Percentiles rank a stretch among this genome's conserved stretches.
Evolutionary conservation across 2,888 invertebrate species (phyloP).

Genomic region (Temnothorax rugatulus): DNA sequence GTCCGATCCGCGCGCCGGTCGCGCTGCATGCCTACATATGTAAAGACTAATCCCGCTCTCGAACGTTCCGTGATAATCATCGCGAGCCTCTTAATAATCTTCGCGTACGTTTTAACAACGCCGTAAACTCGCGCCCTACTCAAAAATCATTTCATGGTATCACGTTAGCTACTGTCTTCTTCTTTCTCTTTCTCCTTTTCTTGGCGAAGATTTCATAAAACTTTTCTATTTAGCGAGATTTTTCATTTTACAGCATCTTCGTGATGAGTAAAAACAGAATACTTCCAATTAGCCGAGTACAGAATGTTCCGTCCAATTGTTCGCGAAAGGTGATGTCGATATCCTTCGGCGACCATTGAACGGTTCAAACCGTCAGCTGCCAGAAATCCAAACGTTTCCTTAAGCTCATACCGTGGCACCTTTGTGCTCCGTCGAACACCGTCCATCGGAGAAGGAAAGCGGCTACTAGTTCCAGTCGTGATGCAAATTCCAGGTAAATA

Average conservation of each 20-base stretch:
- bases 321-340: slow-evolving; percentile 17
- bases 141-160: slow-evolving; percentile 13
- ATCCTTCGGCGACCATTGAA: slow-evolving; percentile 24
- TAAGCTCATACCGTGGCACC: slow-evolving; percentile 43
- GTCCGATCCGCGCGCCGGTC: slow-evolving; percentile 44
- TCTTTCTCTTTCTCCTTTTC: not conserved
- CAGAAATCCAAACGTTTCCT: slow-evolving; percentile 68
- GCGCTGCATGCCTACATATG: slow-evolving; percentile 15
- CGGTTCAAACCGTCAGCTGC: slow-evolving; percentile 61
- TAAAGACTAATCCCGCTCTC: not conserved
- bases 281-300: not conserved
- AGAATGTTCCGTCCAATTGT: slow-evolving; percentile 4
- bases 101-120: slow-evolving; percentile 6
- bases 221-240: not conserved
- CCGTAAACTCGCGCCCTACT: not conserved
- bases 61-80: slow-evolving; percentile 37
- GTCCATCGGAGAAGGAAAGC: slow-evolving; percentile 31
- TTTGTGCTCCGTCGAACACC: slow-evolving; percentile 59
- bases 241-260: not conserved
- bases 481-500: slow-evolving; percentile 71
- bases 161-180: not conserved
- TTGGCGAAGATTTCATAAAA: not conserved
- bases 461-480: slow-evolving; percentile 53
- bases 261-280: not conserved
- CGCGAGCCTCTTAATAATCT: slow-evolving; percentile 3